Evolutionary conservation across 2,113 vertebrate species (phyloP), one percentile per base, ranked within the genome.

Genomic region (Ctenodactylus gundi): DNA sequence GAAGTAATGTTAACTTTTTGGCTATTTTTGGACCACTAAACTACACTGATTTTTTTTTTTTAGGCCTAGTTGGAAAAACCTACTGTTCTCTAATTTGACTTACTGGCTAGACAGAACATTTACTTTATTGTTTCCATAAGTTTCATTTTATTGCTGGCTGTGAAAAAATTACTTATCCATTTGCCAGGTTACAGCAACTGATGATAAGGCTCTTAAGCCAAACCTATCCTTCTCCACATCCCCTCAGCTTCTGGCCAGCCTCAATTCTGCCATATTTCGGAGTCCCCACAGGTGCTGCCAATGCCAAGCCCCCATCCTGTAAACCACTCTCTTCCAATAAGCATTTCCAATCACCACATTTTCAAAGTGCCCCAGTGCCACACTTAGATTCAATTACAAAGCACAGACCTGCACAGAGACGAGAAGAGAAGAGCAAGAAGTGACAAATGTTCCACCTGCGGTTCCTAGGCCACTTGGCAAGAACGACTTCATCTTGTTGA

Each of bases 51-150:
- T 88, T 90, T 64, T 75, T 87, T 88, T 75, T 15, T n/a, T 78
- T 60, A 91, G 39, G 64, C 76, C 55, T 91, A 87, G 10, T 65
- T 94, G 84, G 80, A 81, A 93, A 90, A 82, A 78, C 53, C 86
- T 82, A 75, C 65, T 91, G 36, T 87, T 87, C 55, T 93, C 72
- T 94, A 93, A 97, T 95, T 94, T 93, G 77, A 96, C 62, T 95
- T 86, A 85, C 60, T 97, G 93, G 84, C 93, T 82, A 95, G 91
- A 85, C 60, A 97, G 96, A 94, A 82, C 89, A 90, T 94, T 94
- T 81, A 85, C 80, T 96, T 96, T 93, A 96, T 95, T 96, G 84
- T 94, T 95, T 97, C 96, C 94, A 93, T 95, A 97, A 95, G 93
- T 97, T 97, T 96, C 77, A 82, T 97, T 97, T 97, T 95, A 94